Percentiles rank a stretch among this genome's conserved stretches.
These are phyloP conservation scores for Brachionus manjavacas DNA, from an alignment of 1,140 invertebrate species.

Conservation along the genomic window DNA sequence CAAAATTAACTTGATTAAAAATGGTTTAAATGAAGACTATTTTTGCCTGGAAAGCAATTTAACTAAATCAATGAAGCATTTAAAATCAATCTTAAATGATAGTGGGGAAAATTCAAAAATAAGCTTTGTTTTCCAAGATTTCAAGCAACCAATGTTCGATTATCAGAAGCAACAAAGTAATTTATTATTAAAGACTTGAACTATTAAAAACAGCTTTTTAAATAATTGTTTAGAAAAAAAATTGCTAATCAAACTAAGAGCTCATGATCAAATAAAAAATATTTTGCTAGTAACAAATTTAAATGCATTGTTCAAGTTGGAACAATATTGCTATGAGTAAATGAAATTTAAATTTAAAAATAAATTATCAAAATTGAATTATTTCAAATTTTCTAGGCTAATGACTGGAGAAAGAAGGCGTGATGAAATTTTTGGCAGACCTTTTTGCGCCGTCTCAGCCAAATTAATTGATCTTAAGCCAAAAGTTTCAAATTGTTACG, in stretches of 20 bases:
- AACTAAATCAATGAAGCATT: not conserved
- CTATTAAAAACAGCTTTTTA: not conserved
- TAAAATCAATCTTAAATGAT: not conserved
- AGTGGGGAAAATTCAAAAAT: not conserved
- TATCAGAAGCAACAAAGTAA: constrained; percentile 12
- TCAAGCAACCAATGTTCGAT: not conserved
- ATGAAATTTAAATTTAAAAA: not conserved
- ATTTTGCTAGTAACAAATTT: constrained; percentile 13
- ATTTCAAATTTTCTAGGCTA: not conserved
- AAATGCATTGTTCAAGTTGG: constrained; percentile 21
- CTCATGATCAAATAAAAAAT: constrained; percentile 11
- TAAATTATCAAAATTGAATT: not conserved
- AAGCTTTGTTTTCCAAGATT: constrained; percentile 21
- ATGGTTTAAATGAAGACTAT: not conserved
- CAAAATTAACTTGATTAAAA: not conserved
- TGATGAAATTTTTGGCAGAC: constrained; percentile 16
- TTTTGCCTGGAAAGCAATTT: not conserved
- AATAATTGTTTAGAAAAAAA: constrained; percentile 4
- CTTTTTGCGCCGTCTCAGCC: constrained; percentile 15
- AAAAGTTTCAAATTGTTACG: not conserved
- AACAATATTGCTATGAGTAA: constrained; percentile 42
- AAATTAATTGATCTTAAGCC: not conserved
- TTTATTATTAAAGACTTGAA: not conserved
- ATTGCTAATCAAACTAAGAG: not conserved
- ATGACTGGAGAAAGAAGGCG: constrained; percentile 28